A percentile compares a stretch with the other conserved stretches of the same genome.
These are phyloP conservation scores for Semaprochilodus insignis DNA, from an alignment of 2,797 vertebrate species.

Conservation along the genomic window DNA sequence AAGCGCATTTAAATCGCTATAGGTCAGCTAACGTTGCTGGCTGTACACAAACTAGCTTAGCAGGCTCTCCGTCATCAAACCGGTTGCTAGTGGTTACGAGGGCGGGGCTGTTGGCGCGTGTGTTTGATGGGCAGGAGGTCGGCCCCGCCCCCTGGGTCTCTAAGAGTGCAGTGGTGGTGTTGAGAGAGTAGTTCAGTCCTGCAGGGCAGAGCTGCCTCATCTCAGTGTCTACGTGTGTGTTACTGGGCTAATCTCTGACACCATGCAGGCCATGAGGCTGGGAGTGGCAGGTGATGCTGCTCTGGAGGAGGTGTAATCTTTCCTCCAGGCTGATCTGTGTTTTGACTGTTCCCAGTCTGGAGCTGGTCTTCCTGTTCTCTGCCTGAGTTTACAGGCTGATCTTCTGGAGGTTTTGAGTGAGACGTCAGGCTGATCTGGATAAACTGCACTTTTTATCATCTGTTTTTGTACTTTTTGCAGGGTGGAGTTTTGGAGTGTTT, in stretches of 20 bases:
- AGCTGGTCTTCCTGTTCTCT: neutral
- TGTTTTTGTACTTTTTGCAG: neutral
- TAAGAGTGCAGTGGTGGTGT: neutral
- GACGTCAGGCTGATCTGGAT: neutral
- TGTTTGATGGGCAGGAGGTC: neutral
- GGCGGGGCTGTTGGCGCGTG: neutral
- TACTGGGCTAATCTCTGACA: neutral
- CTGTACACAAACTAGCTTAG: neutral
- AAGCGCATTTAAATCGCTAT: neutral
- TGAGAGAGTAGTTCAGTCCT: neutral
- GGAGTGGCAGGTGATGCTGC: neutral
- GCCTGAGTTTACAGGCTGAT: neutral
- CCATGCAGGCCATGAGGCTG: neutral
- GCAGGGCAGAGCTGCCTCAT: neutral
- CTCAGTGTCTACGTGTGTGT: neutral
- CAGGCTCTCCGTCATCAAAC: constrained; percentile 52
- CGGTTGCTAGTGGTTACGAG: constrained; percentile 72
- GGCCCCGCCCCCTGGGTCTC: neutral
- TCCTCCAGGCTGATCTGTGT: no score
- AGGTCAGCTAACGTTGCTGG: neutral
- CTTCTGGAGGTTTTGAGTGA: neutral
- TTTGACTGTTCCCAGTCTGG: neutral
- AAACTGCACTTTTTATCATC: neutral
- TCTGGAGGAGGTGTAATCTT: no score
- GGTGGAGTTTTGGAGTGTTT: neutral